Conservation (phyloP, 2,113 vertebrate genomes). For the Cervus canadensis region DNA sequence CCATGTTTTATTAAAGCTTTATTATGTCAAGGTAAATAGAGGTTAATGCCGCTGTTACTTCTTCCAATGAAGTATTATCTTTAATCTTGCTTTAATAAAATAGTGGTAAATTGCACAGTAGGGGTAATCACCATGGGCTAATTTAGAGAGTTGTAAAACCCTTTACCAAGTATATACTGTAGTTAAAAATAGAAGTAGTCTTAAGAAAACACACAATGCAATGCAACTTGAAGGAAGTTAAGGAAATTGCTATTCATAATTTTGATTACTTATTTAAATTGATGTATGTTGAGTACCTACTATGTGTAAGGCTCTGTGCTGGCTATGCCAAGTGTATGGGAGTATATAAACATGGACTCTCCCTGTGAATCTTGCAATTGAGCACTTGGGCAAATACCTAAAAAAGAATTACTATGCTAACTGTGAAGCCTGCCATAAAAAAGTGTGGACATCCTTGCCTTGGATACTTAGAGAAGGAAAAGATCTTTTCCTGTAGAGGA, state of each 20-base stretch:
- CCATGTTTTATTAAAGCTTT: constrained; percentile 86
- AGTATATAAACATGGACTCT: background rate
- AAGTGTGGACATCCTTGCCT: background rate
- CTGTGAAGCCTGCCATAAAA: background rate
- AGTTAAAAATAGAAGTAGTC: constrained; percentile 74
- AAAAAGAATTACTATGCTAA: background rate
- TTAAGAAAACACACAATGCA: constrained; percentile 67
- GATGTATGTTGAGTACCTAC: constrained; percentile 54
- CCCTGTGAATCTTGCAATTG: background rate
- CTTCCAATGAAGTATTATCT: constrained; percentile 82
- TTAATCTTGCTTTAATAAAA: constrained; percentile 87
- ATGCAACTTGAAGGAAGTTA: constrained; percentile 42
- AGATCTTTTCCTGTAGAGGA: background rate
- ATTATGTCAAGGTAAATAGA: constrained; percentile 87
- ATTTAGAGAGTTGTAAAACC: constrained; percentile 80
- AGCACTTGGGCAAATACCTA: background rate
- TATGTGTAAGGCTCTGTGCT: constrained; percentile 37
- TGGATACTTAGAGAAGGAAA: background rate
- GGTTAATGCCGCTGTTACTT: constrained; percentile 83
- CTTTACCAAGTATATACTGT: constrained; percentile 65
- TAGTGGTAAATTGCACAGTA: constrained; percentile 81
- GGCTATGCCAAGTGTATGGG: background rate
- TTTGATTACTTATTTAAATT: constrained; percentile 58
- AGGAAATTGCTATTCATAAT: constrained; percentile 23
- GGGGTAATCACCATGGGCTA: constrained; percentile 78